Evolutionary conservation across 1,140 invertebrate genomes (phyloP).

Genomic region (Tyrophagus putrescentiae): DNA sequence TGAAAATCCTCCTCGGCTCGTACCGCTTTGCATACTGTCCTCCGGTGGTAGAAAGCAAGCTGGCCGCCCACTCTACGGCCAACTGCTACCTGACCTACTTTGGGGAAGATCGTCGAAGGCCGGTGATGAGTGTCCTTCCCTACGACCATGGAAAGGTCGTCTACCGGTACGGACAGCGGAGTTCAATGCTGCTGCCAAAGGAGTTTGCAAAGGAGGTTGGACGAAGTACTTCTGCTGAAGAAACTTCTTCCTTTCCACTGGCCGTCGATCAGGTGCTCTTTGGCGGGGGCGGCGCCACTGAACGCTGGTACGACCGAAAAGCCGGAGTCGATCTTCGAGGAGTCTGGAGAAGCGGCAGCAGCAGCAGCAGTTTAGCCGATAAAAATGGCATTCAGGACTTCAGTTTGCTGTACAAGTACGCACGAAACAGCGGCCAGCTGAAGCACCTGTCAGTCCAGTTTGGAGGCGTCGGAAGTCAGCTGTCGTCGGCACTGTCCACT

Average conservation of each 20-base stretch:
- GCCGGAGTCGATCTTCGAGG: constrained; percentile 21
- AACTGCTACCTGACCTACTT: constrained; percentile 61
- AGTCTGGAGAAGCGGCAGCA: constrained; percentile 38
- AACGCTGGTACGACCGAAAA: constrained; percentile 24
- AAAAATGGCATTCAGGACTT: constrained; percentile 56
- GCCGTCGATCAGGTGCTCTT: constrained; percentile 46
- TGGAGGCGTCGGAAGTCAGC: constrained; percentile 60
- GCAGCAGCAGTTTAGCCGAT: too few species aligned
- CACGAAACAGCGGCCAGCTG: constrained; percentile 57
- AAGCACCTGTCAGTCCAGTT: constrained; percentile 75
- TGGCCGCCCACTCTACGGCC: constrained; percentile 29
- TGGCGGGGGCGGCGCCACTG: constrained; percentile 43
- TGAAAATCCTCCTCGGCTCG: constrained; percentile 77
- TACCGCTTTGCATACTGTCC: constrained; percentile 83
- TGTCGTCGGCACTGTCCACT: constrained; percentile 57
- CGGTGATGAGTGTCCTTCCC: constrained; percentile 70
- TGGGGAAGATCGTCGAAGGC: constrained; percentile 73
- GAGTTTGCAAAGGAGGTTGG: background rate
- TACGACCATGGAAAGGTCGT: constrained; percentile 73
- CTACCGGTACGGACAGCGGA: constrained; percentile 74
- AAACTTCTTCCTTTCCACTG: background rate
- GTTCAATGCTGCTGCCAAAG: constrained; percentile 58
- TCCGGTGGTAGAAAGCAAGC: constrained; percentile 51
- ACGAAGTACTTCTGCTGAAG: too few species aligned
- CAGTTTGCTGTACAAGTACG: constrained; percentile 68